These are phyloP conservation scores for Eumeta japonica DNA, from an alignment of 1,140 invertebrate species.

Conservation along the genomic window DNA sequence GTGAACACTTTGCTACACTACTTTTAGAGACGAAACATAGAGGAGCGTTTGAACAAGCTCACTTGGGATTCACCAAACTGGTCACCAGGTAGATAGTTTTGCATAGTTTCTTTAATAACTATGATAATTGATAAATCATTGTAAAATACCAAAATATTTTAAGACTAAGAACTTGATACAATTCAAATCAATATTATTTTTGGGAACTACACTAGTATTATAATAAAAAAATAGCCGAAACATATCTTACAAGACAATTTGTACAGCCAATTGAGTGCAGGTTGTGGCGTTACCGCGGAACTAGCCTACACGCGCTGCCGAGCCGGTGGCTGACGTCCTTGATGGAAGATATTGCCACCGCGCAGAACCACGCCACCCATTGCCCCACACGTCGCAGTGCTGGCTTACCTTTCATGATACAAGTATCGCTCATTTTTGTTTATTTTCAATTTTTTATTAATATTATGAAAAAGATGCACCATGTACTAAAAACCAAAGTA, in stretches of 20 bases:
- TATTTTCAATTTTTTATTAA: background rate
- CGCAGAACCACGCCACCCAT: constrained; percentile 55
- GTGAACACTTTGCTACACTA: constrained; percentile 70
- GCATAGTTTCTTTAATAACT: no score
- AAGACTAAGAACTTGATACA: no score
- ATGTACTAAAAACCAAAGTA: no score
- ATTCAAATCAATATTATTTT: no score
- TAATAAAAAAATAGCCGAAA: no score
- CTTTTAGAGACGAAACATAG: constrained; percentile 84
- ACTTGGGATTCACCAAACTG: constrained; percentile 82
- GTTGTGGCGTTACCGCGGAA: constrained; percentile 52
- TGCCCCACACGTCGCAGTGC: constrained; percentile 87
- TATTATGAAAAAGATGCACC: no score
- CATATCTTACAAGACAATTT: no score
- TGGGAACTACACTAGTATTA: no score
- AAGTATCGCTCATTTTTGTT: constrained; percentile 64
- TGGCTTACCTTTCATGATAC: constrained; percentile 87
- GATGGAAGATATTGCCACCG: constrained; percentile 59
- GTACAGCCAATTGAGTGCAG: no score
- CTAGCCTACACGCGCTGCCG: constrained; percentile 65
- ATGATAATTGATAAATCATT: no score
- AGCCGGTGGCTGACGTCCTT: constrained; percentile 70
- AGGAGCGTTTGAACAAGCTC: constrained; percentile 93
- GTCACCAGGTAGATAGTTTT: constrained; percentile 57
- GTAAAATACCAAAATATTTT: no score